Conservation (phyloP, 2,797 vertebrate genomes). For the Pagetopsis macropterus region DNA sequence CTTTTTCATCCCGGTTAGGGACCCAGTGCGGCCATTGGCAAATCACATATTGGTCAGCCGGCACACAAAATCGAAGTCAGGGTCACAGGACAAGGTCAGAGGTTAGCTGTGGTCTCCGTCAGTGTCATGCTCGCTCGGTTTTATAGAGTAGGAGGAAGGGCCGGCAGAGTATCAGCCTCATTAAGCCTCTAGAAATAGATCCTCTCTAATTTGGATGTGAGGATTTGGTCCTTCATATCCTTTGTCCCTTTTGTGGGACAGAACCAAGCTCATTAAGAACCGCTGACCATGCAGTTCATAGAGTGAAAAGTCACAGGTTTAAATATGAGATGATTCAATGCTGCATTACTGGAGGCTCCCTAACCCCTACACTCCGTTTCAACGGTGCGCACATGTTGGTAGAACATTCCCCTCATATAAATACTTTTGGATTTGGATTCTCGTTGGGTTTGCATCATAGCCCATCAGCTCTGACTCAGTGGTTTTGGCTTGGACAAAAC, state of each 20-base stretch:
- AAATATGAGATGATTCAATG: slow-evolving; percentile 43
- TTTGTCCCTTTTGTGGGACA: slow-evolving; percentile 57
- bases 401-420: slow-evolving; percentile 61
- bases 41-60: slow-evolving; percentile 88
- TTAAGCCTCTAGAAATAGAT: slow-evolving; percentile 62
- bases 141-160: slow-evolving; percentile 72
- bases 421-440: slow-evolving; percentile 67
- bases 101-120: slow-evolving; percentile 85
- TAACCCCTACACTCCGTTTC: slow-evolving; percentile 16
- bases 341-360: slow-evolving; percentile 1
- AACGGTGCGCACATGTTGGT: slow-evolving; percentile 43
- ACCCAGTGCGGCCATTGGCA: slow-evolving; percentile 74
- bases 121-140: slow-evolving; percentile 81
- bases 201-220: slow-evolving; percentile 67
- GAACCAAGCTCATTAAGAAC: slow-evolving; percentile 56
- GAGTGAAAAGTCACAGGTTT: slow-evolving; percentile 51
- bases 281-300: slow-evolving; percentile 47
- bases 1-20: slow-evolving; percentile 80
- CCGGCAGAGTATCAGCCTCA: slow-evolving; percentile 71
- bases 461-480: slow-evolving; percentile 61
- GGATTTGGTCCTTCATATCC: slow-evolving; percentile 55
- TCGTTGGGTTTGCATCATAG: slow-evolving; percentile 56
- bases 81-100: slow-evolving; percentile 87
- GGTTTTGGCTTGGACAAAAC: slow-evolving; percentile 54
- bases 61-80: slow-evolving; percentile 85